These are phyloP conservation scores for Piscicola geometra DNA, from an alignment of 2,888 invertebrate species.

Conservation along the genomic window DNA sequence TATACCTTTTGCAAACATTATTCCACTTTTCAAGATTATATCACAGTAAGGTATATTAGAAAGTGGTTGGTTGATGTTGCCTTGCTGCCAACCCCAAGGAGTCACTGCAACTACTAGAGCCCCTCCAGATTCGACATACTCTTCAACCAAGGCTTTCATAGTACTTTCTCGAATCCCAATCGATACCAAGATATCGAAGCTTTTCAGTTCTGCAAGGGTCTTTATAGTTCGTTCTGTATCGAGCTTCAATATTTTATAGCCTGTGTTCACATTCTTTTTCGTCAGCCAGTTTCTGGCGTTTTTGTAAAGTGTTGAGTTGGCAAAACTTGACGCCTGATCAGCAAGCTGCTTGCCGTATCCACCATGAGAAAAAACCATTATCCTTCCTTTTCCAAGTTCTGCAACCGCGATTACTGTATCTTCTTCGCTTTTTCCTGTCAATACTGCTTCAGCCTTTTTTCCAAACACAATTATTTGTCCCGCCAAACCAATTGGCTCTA, in stretches of 20 bases:
- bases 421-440: slow-evolving; percentile 29
- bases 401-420: slow-evolving; percentile 34
- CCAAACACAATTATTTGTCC: slow-evolving; percentile 34
- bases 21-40: slow-evolving; percentile 33
- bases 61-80: slow-evolving; percentile 28
- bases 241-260: neutral
- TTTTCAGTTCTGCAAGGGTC: neutral
- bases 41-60: slow-evolving; percentile 38
- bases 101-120: slow-evolving; percentile 38
- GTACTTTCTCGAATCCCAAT: slow-evolving; percentile 10
- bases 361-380: slow-evolving; percentile 37
- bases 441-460: slow-evolving; percentile 20
- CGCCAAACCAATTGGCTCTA: slow-evolving; percentile 20
- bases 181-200: slow-evolving; percentile 1
- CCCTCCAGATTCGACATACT: slow-evolving; percentile 37
- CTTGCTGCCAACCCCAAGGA: slow-evolving; percentile 42
- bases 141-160: neutral
- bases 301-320: slow-evolving; percentile 23
- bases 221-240: neutral
- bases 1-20: slow-evolving; percentile 8
- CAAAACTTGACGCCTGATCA: neutral
- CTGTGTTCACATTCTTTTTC: slow-evolving; percentile 7
- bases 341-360: slow-evolving; percentile 25
- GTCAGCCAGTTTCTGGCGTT: slow-evolving; percentile 36
- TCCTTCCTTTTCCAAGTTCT: slow-evolving; percentile 37